Conservation (phyloP, 1,140 invertebrate genomes). For the Drosophila cardini region DNA sequence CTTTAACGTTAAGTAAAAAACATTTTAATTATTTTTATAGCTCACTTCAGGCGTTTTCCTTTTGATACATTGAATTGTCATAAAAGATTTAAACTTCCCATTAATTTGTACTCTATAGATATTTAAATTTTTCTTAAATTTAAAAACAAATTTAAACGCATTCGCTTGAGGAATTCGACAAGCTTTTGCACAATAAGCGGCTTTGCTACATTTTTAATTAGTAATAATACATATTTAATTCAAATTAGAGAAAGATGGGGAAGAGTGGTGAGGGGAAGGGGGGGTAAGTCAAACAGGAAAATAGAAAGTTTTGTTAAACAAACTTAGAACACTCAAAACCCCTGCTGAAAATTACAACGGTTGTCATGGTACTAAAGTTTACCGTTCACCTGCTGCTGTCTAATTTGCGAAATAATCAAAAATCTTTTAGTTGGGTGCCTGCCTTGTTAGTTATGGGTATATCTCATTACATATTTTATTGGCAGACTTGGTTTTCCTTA, state of each 20-base stretch:
- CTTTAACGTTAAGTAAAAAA: conserved; percentile 65
- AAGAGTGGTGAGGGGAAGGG: no score
- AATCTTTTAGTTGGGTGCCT: conserved; percentile 45
- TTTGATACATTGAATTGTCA: conserved; percentile 27
- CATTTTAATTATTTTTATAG: conserved; percentile 77
- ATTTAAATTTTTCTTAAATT: neutral
- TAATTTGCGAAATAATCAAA: conserved; percentile 59
- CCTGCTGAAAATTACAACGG: neutral
- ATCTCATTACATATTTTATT: conserved; percentile 27
- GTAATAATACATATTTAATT: conserved; percentile 46
- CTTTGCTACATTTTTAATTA: conserved; percentile 18
- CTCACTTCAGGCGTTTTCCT: conserved; percentile 20
- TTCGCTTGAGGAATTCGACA: conserved; percentile 20
- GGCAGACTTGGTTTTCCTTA: conserved; percentile 3
- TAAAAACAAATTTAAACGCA: neutral
- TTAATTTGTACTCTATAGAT: no score
- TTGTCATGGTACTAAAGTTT: conserved; percentile 37
- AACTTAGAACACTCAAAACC: conserved; percentile 10
- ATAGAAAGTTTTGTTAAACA: conserved; percentile 22
- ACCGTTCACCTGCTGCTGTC: conserved; percentile 49
- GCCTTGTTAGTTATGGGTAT: neutral
- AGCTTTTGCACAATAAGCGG: conserved; percentile 20
- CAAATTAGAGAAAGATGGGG: conserved; percentile 4
- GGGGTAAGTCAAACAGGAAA: conserved; percentile 1
- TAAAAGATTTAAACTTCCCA: neutral